A percentile compares a stretch with the other conserved stretches of the same genome.
Conservation (phyloP, 2,797 vertebrate species). For the Prunella strophiata region DNA sequence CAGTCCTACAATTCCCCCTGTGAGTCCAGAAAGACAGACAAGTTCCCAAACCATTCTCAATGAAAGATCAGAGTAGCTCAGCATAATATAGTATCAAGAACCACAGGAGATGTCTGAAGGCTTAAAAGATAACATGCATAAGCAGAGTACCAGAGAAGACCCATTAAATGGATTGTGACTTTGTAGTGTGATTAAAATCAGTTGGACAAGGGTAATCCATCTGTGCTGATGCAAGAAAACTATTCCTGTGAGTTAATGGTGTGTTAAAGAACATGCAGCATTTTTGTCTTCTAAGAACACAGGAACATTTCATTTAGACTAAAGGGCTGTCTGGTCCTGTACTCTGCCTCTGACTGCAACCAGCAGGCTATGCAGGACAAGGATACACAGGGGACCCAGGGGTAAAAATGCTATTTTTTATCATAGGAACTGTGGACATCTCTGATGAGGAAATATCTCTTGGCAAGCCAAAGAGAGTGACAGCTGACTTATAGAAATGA, state of each 20-base stretch:
- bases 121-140: neutral
- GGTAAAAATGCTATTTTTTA: neutral
- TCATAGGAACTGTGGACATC: neutral
- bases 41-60: neutral
- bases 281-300: conserved; percentile 20
- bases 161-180: conserved; percentile 30
- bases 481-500: neutral
- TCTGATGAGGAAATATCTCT: neutral
- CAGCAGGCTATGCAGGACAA: neutral
- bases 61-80: neutral
- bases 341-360: neutral
- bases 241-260: conserved; percentile 50
- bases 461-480: neutral
- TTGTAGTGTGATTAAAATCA: conserved; percentile 26
- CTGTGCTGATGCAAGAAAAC: conserved; percentile 38
- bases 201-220: conserved; percentile 44
- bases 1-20: neutral
- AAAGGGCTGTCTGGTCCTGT: conserved; percentile 28
- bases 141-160: neutral
- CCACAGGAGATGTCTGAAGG: neutral
- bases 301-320: conserved; percentile 9
- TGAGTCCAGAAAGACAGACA: neutral
- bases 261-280: conserved; percentile 43
- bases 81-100: neutral
- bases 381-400: neutral